Evolutionary conservation across 2,888 invertebrate genomes (phyloP), one percentile per base, ranked within the genome.

Genomic region (Panopea generosa): DNA sequence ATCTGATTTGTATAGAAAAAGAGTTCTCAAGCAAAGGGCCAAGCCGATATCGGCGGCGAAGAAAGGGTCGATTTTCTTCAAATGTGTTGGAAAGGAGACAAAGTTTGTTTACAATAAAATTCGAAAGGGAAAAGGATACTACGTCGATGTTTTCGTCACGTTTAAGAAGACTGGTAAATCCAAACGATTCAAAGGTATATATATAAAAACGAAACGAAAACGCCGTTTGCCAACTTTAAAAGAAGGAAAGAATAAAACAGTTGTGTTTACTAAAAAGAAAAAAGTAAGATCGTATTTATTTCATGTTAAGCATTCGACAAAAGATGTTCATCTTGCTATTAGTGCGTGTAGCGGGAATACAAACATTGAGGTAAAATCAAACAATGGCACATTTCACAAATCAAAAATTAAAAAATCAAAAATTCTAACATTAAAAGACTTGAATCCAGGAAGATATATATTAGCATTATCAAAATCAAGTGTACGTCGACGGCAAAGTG

Each of bases 131-230:
- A 92, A 89, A 77, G 89, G 89, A 27, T 95, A 95, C 86, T 94
- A 93, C 86, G 93, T 95, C 65, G 94, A 94, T 86, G 92, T 95
- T 20, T 95, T 94, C 88, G 94, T 94, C 2, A 92, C 94, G 24
- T 94, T 94, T 84, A 92, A 88, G 52, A 90, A 91, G 49, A 94
- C 94, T 4, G 94, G 94, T 78, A 91, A 94, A 38, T 94, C 94
- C 16, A 93, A 94, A 73, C 93, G 93, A 0, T 94, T 94, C 82
- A 93, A 92, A n/a, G 93, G 93, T 47, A 68, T 86, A 1, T 72
- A 43, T 22, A 84, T 88, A 16, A 86, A 82, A 69, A 87, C 87
- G 14, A 86, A 83, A 62, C 66, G 47, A 59, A 76, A 55, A 81
- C 74, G 65, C 61, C 74, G 83, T 56, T 65, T 76, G 24, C 63